phyloP scores from a whole-genome alignment of 2,888 invertebrate species.

The Lampropteryx suffumata region DNA sequence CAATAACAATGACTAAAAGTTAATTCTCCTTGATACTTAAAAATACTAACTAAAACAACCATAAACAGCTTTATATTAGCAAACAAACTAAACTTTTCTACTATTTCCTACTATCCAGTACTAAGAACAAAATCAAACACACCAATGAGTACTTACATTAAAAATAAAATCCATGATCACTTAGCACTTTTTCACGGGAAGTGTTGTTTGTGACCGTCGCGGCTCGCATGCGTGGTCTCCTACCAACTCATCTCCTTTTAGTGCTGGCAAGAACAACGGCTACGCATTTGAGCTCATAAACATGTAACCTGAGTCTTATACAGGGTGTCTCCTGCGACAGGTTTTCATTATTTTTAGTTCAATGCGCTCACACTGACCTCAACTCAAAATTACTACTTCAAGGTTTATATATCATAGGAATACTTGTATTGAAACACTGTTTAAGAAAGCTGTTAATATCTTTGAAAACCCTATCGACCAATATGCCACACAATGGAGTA shows the following conservation, averaged over 20 bases:
- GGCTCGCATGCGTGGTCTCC: constrained; percentile 52
- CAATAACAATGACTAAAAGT: no score
- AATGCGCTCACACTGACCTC: no score
- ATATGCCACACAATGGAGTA: no score
- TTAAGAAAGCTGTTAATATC: no score
- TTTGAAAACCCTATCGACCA: no score
- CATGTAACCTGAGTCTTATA: constrained; percentile 23
- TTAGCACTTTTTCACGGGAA: constrained; percentile 12
- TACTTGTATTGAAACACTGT: no score
- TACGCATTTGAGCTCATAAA: constrained; percentile 33
- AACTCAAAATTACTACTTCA: no score
- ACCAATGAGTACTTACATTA: constrained; percentile 38
- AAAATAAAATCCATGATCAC: constrained; percentile 36
- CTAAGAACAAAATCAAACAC: constrained; percentile 3
- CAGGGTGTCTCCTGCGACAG: constrained; percentile 6
- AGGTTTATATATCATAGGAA: no score
- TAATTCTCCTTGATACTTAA: no score
- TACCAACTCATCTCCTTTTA: constrained; percentile 64
- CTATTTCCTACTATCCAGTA: background rate
- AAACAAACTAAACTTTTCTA: no score
- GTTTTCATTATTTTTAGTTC: background rate
- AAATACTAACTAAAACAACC: no score
- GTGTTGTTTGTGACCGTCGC: constrained; percentile 30
- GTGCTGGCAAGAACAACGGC: constrained; percentile 59
- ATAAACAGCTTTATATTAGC: no score